Evolutionary conservation across 2,113 vertebrate species (phyloP).

Genomic region (Apeltes quadracus): DNA sequence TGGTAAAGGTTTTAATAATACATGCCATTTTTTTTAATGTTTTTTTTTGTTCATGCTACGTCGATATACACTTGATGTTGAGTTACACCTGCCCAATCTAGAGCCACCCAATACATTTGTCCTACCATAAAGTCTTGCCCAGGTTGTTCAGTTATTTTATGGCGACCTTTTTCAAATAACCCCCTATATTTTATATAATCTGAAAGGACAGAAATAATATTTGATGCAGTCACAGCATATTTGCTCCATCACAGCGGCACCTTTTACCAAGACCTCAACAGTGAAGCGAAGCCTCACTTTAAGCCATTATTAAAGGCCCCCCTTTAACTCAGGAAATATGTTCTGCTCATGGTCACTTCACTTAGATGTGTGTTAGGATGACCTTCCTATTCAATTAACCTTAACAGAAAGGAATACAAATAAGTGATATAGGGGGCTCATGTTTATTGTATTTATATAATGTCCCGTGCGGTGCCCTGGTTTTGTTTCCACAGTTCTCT

Average conservation of each 20-base stretch:
- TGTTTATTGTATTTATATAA: not conserved
- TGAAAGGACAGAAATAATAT: not conserved
- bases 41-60: no score
- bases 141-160: not conserved
- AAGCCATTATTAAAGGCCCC: not conserved
- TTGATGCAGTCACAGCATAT: not conserved
- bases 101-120: not conserved
- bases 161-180: not conserved
- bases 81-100: not conserved
- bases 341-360: not conserved
- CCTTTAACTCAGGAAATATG: not conserved
- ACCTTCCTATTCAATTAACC: not conserved
- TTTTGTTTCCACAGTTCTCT: slow-evolving; percentile 33
- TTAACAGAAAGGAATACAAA: not conserved
- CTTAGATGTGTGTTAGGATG: not conserved
- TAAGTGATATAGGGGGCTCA: no score
- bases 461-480: not conserved
- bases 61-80: not conserved
- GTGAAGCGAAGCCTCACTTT: not conserved
- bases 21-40: not conserved
- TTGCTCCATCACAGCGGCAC: not conserved
- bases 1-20: not conserved
- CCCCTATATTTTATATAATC: not conserved
- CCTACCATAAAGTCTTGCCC: not conserved
- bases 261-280: not conserved